phyloP scores from a whole-genome alignment of 2,797 vertebrate species.

The Chaunax sp. region DNA sequence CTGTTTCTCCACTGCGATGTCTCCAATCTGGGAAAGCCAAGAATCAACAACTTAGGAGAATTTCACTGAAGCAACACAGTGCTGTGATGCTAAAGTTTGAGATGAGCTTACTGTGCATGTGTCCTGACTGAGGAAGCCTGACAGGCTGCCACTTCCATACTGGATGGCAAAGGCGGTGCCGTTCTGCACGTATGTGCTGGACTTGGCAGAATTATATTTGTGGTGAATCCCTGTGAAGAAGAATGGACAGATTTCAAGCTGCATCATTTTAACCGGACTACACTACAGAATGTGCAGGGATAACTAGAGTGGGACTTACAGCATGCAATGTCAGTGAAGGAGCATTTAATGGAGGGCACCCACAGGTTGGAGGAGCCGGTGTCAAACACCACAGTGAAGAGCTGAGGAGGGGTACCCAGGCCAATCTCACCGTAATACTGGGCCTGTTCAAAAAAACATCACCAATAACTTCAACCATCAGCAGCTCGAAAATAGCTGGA shows the following conservation, averaged over 20 bases:
- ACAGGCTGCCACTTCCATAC: conserved; percentile 94
- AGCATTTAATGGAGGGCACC: conserved; percentile 94
- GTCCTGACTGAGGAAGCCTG: conserved; percentile 93
- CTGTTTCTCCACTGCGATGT: conserved; percentile 85
- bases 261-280: background rate
- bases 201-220: conserved; percentile 91
- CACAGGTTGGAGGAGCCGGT: conserved; percentile 97
- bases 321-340: conserved; percentile 89
- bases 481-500: too few species aligned
- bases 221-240: conserved; percentile 87
- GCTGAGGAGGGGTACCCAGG: conserved; percentile 88
- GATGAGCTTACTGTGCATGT: conserved; percentile 72
- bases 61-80: background rate
- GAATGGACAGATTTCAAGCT: fast-evolving
- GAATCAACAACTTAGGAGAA: background rate
- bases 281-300: background rate
- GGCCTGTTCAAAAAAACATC: conserved; percentile 67
- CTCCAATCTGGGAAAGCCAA: conserved; percentile 58
- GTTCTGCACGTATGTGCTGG: conserved; percentile 91
- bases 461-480: too few species aligned
- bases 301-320: conserved; percentile 82
- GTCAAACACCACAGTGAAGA: conserved; percentile 96
- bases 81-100: background rate
- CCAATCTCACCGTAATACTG: conserved; percentile 93
- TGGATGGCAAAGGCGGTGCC: conserved; percentile 92